A percentile compares a stretch with the other conserved stretches of the same genome.
Conservation (phyloP, 1,140 invertebrate species). For the Mamestra configurata region DNA sequence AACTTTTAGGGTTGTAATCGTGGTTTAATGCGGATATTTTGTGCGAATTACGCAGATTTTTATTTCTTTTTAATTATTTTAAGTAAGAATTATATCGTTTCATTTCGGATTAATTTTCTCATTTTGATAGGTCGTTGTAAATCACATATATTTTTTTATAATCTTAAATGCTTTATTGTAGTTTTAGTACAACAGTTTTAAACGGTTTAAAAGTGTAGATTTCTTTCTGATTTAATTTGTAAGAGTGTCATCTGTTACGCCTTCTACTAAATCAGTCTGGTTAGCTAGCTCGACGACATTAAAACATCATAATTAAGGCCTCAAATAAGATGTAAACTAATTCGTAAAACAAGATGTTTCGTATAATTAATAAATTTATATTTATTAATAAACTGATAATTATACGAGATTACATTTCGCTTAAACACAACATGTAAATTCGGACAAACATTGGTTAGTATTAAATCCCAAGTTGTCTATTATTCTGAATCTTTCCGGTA, state of each 20-base stretch:
- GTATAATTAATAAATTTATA: slow-evolving; percentile 38
- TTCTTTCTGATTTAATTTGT: not conserved
- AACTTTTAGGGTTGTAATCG: slow-evolving; percentile 50
- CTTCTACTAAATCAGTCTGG: slow-evolving; percentile 1
- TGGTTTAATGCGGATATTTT: slow-evolving; percentile 24
- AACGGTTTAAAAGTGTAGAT: not conserved
- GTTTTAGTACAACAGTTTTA: not conserved
- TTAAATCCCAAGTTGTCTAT: no score
- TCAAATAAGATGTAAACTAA: slow-evolving; percentile 45
- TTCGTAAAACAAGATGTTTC: slow-evolving; percentile 46
- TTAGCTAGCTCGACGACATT: not conserved
- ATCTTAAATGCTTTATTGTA: not conserved
- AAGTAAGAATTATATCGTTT: not conserved
- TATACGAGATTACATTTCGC: slow-evolving; percentile 12
- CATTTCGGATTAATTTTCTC: not conserved
- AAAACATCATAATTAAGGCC: slow-evolving; percentile 43
- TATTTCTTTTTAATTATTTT: slow-evolving; percentile 32
- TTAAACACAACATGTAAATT: not conserved
- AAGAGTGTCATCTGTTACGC: not conserved
- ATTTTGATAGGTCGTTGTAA: not conserved
- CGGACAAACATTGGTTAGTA: not conserved
- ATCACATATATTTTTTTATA: not conserved
- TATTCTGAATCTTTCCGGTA: no score
- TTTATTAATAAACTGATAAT: slow-evolving; percentile 33
- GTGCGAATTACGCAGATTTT: slow-evolving; percentile 15